Evolutionary conservation across 2,113 vertebrate genomes (phyloP), one percentile per base, ranked within the genome.

Genomic region (Etheostoma cragini): DNA sequence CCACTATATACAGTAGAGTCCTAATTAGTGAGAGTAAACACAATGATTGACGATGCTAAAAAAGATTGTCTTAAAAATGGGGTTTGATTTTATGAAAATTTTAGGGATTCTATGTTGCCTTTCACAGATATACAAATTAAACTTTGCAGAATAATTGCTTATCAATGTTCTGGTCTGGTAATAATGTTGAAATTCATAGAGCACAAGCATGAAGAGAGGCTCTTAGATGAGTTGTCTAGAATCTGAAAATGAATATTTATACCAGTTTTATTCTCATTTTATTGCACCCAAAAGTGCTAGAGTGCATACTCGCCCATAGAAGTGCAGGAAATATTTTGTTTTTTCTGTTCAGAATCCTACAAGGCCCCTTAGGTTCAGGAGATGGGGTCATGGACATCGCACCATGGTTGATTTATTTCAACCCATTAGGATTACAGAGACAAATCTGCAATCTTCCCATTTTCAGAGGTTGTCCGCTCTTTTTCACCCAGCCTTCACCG

Each of bases 371-470:
- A 84, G 89, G 91, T 94, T 87, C 83, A 82, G 76, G 84, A 92
- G 76, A 64, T 66, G 79, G 85, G 85, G 93, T 93, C 90, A 88
- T 61, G 90, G 87, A 91, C 90, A 85, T 90, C 93, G 88, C 90
- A 81, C 82, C 72, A 24, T 82, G 69, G 42, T 92, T 93, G 94
- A 94, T 94, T 94, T 93, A 95, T 94, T 90, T 83, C 80, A 69
- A 56, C 42, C 87, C 89, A 85, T 95, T 93, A 89, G 86, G 81
- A 89, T 91, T 91, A 92, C 88, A 88, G 76, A 90, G 90, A 94
- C 82, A 92, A 92, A 92, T 88, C 78, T 81, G 75, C 87, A 83
- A 79, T 86, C 76, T 79, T 91, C 58, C 78, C 72, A 78, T 88
- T 91, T 87, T 91, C 76, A n/a, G 78, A 82, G 69, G 61, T 85